Evolutionary conservation across 2,797 vertebrate species (phyloP), one percentile per base, ranked within the genome.

Genomic region (Characodon lateralis): DNA sequence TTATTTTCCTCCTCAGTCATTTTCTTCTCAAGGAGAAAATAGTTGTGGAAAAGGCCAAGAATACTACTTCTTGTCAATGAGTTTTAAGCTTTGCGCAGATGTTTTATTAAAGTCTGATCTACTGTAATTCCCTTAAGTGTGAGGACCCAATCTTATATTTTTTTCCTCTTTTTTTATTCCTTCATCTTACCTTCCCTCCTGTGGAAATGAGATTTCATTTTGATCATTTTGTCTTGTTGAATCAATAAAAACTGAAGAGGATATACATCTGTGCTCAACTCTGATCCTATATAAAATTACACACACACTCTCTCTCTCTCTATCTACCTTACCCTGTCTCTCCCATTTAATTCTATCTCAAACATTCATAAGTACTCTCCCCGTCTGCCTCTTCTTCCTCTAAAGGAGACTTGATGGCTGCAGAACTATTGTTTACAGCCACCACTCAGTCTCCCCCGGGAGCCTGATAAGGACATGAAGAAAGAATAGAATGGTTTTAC

Each of bases 371-470:
- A 89, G 79, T 77, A 73, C 82, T 84, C 76, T 84, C 68, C 73
- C 56, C 7, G 58, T 76, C 74, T 74, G 70, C 65, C 81, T 83
- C 78, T 74, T 89, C 76, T 85, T 83, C 70, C 78, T 85, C 76
- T 58, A 72, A 82, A 83, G 70, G 83, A 87, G 86, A 72, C 84
- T 88, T 22, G 4, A 73, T 85, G 83, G 85, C 83, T 79, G 83
- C 73, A 75, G 80, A 82, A 85, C 85, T 82, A 88, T 90, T 94
- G 92, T 95, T 96, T 94, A 92, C 88, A 87, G 86, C 86, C 86
- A 82, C 79, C 89, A 78, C 83, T 78, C 82, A 55, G 43, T 82
- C 63, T 89, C 92, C 89, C 93, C 89, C 90, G 50, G 70, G 91
- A 83, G 92, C 81, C 87, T 80, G 93, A 93, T 95, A 94, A 93